Base-by-base conservation (phyloP, 2,113 vertebrate species). In the Anseranas semipalmata region DNA sequence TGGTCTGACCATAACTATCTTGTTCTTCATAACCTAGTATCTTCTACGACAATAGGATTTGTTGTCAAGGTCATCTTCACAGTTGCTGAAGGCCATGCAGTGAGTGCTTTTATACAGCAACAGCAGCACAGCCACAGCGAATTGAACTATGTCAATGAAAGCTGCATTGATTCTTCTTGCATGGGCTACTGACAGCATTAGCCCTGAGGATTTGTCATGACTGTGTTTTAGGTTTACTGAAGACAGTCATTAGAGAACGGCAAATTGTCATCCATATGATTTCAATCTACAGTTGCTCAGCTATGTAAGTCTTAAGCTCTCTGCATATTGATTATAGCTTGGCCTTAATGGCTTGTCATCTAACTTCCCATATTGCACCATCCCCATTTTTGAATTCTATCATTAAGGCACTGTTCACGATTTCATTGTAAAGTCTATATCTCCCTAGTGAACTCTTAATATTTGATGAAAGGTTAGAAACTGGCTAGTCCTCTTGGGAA, bases 381-480 rank as follows among this genome's bases (percentile, higher is more conserved):
- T 92, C 48, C 68, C 35, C 65, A 35, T 76, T 65, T 30, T 9
- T 95, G 33, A 71, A 94, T 93, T 75, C 68, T 91, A 55, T 89
- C 60, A 73, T 46, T 81, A 78, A 91, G 16, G 59, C 43, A 50
- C 74, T 80, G 43, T 58, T 65, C 45, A 35, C 67, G 39, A 68
- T 88, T 89, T 96, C 77, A 91, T 95, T 96, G 84, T 66, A 66
- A 82, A 95, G 41, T 68, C 22, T 43, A 46, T 87, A 92, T 62
- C 74, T 52, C 63, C 32, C 9, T 41, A 6, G 18, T 25, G 19
- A 94, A 56, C 32, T 84, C 39, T 27, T 55, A 77, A 33, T 39
- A 80, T 65, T 25, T 46, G 25, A 77, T 28, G 7, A 43, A 46
- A 78, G 24, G 28, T 52, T 52, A 52, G 24, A 52, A 87, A 84